Percentiles rank a stretch among this genome's conserved stretches.
Evolutionary conservation across 2,797 vertebrate species (phyloP).

Genomic region (Salarias fasciatus): DNA sequence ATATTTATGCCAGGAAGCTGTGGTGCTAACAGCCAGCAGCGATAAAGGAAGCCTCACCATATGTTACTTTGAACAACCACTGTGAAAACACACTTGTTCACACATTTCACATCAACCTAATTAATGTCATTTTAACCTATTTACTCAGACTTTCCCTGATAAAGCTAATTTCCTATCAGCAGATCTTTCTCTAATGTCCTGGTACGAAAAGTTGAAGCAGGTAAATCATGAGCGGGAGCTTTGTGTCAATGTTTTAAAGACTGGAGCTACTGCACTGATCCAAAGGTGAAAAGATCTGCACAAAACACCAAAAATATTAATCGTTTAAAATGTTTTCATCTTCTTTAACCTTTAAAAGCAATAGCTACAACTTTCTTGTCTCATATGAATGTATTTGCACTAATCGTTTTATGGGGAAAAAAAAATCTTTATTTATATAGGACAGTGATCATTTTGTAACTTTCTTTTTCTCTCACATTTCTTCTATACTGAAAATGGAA

Average conservation of each 20-base stretch:
- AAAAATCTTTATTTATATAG: too few species aligned
- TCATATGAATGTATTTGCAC: slow-evolving; percentile 3
- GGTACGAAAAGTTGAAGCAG: slow-evolving; percentile 43
- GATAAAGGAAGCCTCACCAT: slow-evolving; percentile 65
- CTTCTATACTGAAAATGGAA: too few species aligned
- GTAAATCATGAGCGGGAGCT: slow-evolving; percentile 50
- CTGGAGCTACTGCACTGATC: slow-evolving; percentile 6
- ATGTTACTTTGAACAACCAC: slow-evolving; percentile 60
- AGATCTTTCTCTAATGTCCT: slow-evolving; percentile 57
- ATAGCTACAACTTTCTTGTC: slow-evolving; percentile 23
- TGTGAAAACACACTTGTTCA: slow-evolving; percentile 46
- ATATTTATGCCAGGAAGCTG: slow-evolving; percentile 73
- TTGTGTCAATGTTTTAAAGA: slow-evolving; percentile 73
- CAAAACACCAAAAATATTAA: slow-evolving; percentile 58
- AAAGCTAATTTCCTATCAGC: slow-evolving; percentile 41
- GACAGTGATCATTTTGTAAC: too few species aligned
- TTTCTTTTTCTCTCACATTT: too few species aligned
- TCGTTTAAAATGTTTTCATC: slow-evolving; percentile 54
- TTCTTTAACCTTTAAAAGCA: slow-evolving; percentile 12
- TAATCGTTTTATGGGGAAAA: too few species aligned
- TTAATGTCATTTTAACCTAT: slow-evolving; percentile 45
- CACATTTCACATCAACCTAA: slow-evolving; percentile 58
- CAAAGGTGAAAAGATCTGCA: slow-evolving; percentile 55
- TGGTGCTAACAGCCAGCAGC: slow-evolving; percentile 63
- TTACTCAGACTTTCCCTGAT: slow-evolving; percentile 7